Evolutionary conservation across 2,113 vertebrate genomes (phyloP).

Genomic region (Anthoscopus minutus): DNA sequence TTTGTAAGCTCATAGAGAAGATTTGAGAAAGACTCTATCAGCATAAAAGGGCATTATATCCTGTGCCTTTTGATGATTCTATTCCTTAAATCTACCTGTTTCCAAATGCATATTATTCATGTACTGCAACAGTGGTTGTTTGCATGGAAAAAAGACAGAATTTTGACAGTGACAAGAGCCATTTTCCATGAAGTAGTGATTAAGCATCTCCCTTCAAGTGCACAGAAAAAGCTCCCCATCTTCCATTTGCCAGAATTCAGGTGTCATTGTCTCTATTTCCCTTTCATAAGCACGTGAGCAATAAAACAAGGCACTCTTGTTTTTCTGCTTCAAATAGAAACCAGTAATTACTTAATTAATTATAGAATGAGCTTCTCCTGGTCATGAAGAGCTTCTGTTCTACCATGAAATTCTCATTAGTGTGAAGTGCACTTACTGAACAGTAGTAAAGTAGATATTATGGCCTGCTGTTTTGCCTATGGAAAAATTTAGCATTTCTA

Average conservation of each 20-base stretch:
- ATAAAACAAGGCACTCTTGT: neutral
- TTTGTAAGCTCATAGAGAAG: neutral
- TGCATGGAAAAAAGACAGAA: neutral
- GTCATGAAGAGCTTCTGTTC: neutral
- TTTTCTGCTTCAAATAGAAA: neutral
- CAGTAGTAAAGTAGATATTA: neutral
- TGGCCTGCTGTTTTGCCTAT: neutral
- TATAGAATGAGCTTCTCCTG: too few relatives aligned
- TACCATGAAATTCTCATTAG: neutral
- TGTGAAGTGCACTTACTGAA: neutral
- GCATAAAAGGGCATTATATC: neutral
- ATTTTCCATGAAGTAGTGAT: neutral
- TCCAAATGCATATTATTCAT: neutral
- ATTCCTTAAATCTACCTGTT: neutral
- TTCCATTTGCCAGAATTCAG: neutral
- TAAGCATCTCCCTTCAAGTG: neutral
- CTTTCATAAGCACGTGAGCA: neutral
- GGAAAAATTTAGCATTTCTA: neutral
- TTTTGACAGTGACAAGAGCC: neutral
- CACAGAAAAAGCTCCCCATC: neutral
- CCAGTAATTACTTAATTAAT: neutral
- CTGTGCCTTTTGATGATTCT: neutral
- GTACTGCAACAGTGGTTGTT: neutral
- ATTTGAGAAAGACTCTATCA: neutral
- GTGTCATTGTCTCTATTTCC: rapidly evolving